Base-by-base conservation (phyloP, 2,888 invertebrate species). In the Tetranychus truncatus region DNA sequence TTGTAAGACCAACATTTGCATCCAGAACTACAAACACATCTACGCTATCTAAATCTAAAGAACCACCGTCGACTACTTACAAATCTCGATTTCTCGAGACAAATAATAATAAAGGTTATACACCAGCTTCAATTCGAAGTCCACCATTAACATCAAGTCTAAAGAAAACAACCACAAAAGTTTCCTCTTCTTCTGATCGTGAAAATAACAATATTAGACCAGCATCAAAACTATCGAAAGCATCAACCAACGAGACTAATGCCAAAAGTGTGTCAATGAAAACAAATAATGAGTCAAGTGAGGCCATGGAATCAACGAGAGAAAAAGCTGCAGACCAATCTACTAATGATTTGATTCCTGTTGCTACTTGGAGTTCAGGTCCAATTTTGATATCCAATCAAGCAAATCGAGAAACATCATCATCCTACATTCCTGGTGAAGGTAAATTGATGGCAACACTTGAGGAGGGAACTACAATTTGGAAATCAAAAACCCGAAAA, bases 401-500 rank as follows among this genome's bases (percentile, higher is more conserved):
- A 18, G 9, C 18, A 5, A 55, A 73, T 34, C 11, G 18, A 20
- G 24, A 46, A 18, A 24, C 55, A 55, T 20, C n/a, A 18, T 65
- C 65, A 15, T 55, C n/a, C 21, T 55, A 74, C 8, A 9, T 74
- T 46, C 76, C 76, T 20, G 76, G 76, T n/a, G 74, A 76, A 45
- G 76, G 76, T 7, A 45, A 21, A 44, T 21, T 69, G 3, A 45
- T 44, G 45, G 24, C 72, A 20, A 46, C 74, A 1, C 45, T 55
- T 34, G 74, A 76, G 69, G 74, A 74, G 66, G 76, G 76, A 20
- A 65, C 73, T 15, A 65, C 65, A 72, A 45, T 74, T 6, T 76
- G 74, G 74, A 45, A 45, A 46, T 45, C 74, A 45, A 76, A 76
- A 66, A 72, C 76, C n/a, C 21, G 65, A 15, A 44, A 72, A 20